Percentiles rank a stretch among this genome's conserved stretches.
These are phyloP conservation scores for Mungos mungo DNA, from an alignment of 2,113 vertebrate genomes.

Conservation along the genomic window DNA sequence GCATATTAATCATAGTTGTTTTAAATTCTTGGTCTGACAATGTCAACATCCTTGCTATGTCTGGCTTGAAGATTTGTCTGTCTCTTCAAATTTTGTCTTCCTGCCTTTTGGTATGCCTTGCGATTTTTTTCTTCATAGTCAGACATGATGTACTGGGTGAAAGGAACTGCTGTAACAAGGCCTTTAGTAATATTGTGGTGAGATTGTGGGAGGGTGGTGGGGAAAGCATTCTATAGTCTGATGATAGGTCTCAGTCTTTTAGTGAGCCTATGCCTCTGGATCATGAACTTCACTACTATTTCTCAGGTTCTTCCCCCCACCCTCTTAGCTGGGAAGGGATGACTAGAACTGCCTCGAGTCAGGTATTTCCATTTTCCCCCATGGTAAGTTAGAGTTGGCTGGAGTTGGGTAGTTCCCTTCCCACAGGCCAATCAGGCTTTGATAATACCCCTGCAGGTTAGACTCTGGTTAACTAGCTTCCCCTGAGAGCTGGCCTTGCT, in stretches of 20 bases:
- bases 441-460: neutral
- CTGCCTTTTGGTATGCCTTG: neutral
- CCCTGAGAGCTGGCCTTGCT: neutral
- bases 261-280: neutral
- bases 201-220: neutral
- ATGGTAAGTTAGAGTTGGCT: neutral
- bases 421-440: neutral
- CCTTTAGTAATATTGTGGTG: neutral
- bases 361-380: neutral
- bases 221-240: neutral
- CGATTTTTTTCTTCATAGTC: neutral
- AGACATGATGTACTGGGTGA: neutral
- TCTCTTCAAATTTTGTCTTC: neutral
- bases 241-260: too few species aligned
- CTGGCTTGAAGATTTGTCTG: neutral
- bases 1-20: neutral
- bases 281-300: neutral
- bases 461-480: neutral
- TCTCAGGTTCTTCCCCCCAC: neutral
- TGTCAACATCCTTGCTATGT: neutral
- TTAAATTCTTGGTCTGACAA: neutral
- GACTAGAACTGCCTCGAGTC: neutral
- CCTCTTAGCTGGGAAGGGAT: neutral
- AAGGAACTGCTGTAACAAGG: neutral
- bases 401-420: neutral